Percentiles rank a stretch among this genome's conserved stretches.
These are phyloP conservation scores for Alectoris magna DNA, from an alignment of 2,797 vertebrate species.

Conservation along the genomic window DNA sequence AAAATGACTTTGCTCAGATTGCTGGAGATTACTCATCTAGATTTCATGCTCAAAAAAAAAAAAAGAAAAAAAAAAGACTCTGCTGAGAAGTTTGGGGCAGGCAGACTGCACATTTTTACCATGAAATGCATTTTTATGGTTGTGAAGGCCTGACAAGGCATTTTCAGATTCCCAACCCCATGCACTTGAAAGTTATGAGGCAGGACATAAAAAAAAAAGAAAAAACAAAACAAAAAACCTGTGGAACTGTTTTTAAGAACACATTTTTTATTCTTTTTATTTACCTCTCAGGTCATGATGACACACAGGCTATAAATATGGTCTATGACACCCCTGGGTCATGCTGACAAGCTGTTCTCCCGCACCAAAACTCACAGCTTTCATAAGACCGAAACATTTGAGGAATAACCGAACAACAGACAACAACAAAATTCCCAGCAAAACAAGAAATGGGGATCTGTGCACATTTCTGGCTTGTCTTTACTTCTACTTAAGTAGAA, in stretches of 20 bases:
- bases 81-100: neutral
- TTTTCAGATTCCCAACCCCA: neutral
- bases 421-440: neutral
- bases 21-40: neutral
- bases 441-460: neutral
- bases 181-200: neutral
- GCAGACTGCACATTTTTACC: neutral
- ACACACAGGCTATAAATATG: neutral
- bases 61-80: neutral
- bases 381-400: neutral
- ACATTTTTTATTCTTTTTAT: neutral
- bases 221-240: accelerated
- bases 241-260: neutral
- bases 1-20: neutral
- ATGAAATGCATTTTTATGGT: neutral
- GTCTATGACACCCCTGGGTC: neutral
- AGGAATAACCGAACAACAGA: neutral
- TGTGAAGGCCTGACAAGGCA: neutral
- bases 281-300: neutral
- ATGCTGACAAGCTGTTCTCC: neutral
- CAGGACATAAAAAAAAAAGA: neutral
- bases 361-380: neutral
- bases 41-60: neutral
- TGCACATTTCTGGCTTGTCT: neutral
- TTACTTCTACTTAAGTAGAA: neutral